A percentile compares a stretch with the other conserved stretches of the same genome.
Evolutionary conservation across 2,797 vertebrate species (phyloP).

Genomic region (Molossus molossus): DNA sequence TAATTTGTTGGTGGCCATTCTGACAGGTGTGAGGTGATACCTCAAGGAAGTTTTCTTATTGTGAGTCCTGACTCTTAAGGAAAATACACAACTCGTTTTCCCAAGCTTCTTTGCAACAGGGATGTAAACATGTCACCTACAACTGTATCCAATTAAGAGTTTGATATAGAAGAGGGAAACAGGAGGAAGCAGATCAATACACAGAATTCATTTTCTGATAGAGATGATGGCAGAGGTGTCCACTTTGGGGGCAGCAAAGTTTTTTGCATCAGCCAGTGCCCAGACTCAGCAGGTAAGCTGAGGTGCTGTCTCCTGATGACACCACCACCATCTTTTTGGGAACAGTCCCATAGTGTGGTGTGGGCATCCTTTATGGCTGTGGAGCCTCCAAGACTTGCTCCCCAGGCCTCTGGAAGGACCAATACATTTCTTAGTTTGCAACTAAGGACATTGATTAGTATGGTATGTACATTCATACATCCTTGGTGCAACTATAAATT

Average conservation of each 20-base stretch:
- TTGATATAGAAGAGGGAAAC: neutral
- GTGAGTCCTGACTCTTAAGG: neutral
- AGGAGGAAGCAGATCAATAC: neutral
- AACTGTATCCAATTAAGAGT: neutral
- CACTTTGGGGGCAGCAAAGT: neutral
- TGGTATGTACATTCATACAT: neutral
- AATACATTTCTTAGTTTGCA: neutral
- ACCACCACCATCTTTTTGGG: neutral
- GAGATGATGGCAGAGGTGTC: neutral
- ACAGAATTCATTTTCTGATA: neutral
- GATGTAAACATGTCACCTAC: neutral
- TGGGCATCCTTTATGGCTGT: neutral
- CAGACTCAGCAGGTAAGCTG: too few relatives aligned
- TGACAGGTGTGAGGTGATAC: too few relatives aligned
- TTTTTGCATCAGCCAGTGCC: neutral
- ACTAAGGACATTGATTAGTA: neutral
- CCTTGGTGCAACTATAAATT: constrained; percentile 11
- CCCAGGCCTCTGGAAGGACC: neutral
- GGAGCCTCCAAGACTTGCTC: neutral
- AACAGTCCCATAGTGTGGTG: neutral
- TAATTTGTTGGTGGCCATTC: too few relatives aligned
- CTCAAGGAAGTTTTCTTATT: neutral
- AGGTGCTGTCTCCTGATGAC: neutral
- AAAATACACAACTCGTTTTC: constrained; percentile 52
- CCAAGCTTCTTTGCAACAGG: constrained; percentile 1